Evolutionary conservation across 2,113 vertebrate genomes (phyloP).

Genomic region (Halichoerus grypus): DNA sequence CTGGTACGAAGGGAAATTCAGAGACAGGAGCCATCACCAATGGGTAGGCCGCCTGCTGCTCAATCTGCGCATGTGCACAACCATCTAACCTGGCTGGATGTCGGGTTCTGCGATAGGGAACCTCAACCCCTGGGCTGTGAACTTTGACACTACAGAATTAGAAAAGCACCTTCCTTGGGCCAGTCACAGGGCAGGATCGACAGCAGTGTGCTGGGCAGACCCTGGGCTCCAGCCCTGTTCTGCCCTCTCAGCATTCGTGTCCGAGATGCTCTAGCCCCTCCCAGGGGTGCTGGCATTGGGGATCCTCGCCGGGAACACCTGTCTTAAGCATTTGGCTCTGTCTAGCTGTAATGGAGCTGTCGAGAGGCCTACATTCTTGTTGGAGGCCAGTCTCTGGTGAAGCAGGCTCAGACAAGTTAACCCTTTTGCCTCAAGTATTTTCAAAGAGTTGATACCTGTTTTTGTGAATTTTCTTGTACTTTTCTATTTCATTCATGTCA

Average conservation of each 20-base stretch:
- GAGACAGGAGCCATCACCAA: fast-evolving
- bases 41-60: fast-evolving
- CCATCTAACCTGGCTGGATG: background rate
- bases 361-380: background rate
- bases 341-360: background rate
- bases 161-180: background rate
- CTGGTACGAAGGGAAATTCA: background rate
- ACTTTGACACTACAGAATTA: fast-evolving
- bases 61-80: fast-evolving
- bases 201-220: background rate
- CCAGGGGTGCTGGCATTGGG: background rate
- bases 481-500: background rate
- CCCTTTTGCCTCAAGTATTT: background rate
- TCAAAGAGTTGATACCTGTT: background rate
- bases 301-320: too few species aligned
- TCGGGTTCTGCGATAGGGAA: too few species aligned
- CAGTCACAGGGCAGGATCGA: too few species aligned
- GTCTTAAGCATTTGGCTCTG: background rate
- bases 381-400: background rate
- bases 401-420: background rate
- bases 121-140: background rate
- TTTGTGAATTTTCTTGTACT: background rate
- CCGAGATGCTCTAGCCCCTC: fast-evolving
- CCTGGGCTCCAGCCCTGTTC: background rate
- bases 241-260: too few species aligned